These are phyloP conservation scores for Arvicanthis niloticus DNA, from an alignment of 2,113 vertebrate species.

Conservation along the genomic window DNA sequence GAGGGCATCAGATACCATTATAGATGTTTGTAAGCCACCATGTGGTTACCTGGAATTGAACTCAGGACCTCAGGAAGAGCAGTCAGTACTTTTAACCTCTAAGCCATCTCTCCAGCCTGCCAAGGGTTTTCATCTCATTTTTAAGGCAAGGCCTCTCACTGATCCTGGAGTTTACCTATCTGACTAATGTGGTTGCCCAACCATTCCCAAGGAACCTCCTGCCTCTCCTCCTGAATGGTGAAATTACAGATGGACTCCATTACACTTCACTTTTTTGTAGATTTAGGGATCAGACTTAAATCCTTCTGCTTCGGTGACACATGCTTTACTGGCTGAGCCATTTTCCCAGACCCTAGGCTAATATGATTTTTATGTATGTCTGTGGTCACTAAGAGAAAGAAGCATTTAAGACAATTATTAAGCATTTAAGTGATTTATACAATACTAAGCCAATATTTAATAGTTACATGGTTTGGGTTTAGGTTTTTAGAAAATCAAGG, in stretches of 20 bases:
- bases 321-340: background rate
- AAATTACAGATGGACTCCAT: background rate
- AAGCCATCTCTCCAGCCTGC: too few species aligned
- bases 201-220: background rate
- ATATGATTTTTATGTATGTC: slow-evolving; percentile 34
- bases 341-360: background rate
- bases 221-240: background rate
- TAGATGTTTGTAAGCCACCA: too few species aligned
- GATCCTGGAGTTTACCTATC: background rate
- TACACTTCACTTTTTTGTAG: background rate
- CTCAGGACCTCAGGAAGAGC: too few species aligned
- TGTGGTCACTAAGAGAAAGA: slow-evolving; percentile 24
- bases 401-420: background rate
- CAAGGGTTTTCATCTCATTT: background rate
- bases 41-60: too few species aligned
- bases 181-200: background rate
- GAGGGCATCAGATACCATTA: too few species aligned
- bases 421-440: background rate
- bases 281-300: background rate
- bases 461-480: background rate
- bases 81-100: too few species aligned
- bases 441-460: slow-evolving; percentile 11
- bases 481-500: slow-evolving; percentile 38
- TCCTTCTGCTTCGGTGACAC: background rate
- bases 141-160: background rate